Evolutionary conservation across 2,113 vertebrate species (phyloP).

Genomic region (Globicephala melas): DNA sequence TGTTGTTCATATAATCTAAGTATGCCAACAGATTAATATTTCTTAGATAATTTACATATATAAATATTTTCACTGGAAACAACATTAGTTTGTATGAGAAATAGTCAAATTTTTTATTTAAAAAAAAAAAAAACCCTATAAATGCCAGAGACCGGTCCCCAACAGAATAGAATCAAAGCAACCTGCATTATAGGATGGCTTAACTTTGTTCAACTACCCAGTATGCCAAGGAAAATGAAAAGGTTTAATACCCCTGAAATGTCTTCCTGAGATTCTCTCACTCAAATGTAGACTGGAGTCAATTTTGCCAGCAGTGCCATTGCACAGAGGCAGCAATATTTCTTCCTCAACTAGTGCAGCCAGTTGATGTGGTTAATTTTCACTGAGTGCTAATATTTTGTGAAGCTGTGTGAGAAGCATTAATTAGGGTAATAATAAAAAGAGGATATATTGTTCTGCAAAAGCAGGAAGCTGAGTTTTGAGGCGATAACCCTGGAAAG

Average conservation of each 20-base stretch:
- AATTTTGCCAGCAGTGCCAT: not conserved
- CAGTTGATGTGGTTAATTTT: not conserved
- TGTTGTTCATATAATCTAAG: not conserved
- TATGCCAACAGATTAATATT: constrained; percentile 35
- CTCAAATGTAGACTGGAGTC: constrained; percentile 25
- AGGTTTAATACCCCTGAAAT: not conserved
- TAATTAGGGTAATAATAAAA: constrained; percentile 28
- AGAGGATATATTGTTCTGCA: constrained; percentile 30
- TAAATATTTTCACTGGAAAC: constrained; percentile 41
- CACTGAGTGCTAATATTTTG: constrained; percentile 40
- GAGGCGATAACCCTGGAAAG: not conserved
- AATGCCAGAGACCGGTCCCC: not conserved
- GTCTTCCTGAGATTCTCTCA: constrained; percentile 16
- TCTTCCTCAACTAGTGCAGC: not conserved
- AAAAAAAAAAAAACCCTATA: not conserved
- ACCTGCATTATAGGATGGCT: not conserved
- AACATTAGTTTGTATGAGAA: constrained; percentile 49
- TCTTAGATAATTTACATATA: constrained; percentile 44
- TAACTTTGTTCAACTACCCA: not conserved
- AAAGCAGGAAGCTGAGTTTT: constrained; percentile 30
- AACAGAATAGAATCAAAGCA: not conserved
- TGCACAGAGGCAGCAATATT: not conserved
- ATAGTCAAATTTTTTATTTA: constrained; percentile 10
- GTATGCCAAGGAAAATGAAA: not conserved
- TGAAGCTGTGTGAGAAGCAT: constrained; percentile 29